These are phyloP conservation scores for Ischnura elegans DNA, from an alignment of 2,888 invertebrate species.

Conservation along the genomic window DNA sequence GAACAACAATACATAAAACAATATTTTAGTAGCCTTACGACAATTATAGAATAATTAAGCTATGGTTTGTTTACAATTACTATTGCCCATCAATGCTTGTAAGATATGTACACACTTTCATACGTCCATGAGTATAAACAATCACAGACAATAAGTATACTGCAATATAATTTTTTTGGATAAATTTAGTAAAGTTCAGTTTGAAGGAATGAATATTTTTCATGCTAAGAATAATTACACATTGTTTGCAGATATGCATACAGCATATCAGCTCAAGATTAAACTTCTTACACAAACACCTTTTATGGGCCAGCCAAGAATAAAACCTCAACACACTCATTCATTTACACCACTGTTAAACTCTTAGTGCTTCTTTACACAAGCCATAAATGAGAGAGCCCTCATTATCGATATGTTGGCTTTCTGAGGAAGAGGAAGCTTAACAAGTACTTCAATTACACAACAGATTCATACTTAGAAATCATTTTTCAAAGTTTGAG, in stretches of 20 bases:
- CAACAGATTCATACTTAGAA: conserved; percentile 33
- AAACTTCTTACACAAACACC: conserved; percentile 25
- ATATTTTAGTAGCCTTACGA: conserved; percentile 60
- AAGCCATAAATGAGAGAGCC: conserved; percentile 46
- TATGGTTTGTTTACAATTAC: conserved; percentile 52
- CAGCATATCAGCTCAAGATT: conserved; percentile 15
- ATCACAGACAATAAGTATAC: conserved; percentile 66
- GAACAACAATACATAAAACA: conserved; percentile 57
- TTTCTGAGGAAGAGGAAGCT: conserved; percentile 52
- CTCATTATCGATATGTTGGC: conserved; percentile 61
- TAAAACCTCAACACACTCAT: conserved; percentile 53
- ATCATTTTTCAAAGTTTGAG: conserved; percentile 55
- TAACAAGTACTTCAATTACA: conserved; percentile 40
- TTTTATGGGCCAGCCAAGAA: conserved; percentile 55
- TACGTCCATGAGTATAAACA: conserved; percentile 57
- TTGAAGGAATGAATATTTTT: conserved; percentile 45
- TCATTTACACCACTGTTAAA: conserved; percentile 26
- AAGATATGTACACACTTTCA: conserved; percentile 63
- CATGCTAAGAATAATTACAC: conserved; percentile 53
- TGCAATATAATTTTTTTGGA: conserved; percentile 45
- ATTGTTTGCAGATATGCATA: neutral
- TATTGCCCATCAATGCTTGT: conserved; percentile 57
- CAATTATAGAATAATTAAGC: conserved; percentile 59
- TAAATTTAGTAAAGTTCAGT: conserved; percentile 11
- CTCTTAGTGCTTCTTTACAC: conserved; percentile 19